These are phyloP conservation scores for Girardinichthys multiradiatus DNA, from an alignment of 2,113 vertebrate species.

Conservation along the genomic window DNA sequence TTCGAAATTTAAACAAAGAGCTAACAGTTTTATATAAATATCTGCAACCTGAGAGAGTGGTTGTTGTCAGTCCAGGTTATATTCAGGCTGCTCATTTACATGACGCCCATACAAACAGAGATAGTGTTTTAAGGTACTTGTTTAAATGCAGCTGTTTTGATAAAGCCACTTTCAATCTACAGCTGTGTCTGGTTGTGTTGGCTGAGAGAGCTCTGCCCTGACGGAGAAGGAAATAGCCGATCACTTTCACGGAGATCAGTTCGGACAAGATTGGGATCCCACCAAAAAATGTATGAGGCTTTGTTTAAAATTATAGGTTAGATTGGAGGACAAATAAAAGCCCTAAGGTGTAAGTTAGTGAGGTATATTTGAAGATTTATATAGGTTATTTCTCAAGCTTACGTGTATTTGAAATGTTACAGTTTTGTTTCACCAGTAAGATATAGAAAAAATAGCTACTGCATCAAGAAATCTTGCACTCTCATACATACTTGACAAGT, in stretches of 20 bases:
- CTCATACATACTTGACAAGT: background rate
- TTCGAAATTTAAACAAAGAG: background rate
- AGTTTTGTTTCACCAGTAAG: too few relatives aligned
- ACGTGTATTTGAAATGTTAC: background rate
- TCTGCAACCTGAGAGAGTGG: background rate
- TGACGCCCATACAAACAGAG: background rate
- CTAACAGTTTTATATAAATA: background rate
- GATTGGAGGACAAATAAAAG: background rate
- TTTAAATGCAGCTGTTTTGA: too few relatives aligned
- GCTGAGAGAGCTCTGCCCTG: too few relatives aligned
- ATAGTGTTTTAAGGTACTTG: too few relatives aligned
- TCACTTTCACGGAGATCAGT: background rate
- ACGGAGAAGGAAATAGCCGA: background rate
- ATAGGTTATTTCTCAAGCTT: background rate
- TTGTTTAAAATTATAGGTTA: background rate
- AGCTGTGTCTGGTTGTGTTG: background rate
- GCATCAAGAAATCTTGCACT: too few relatives aligned
- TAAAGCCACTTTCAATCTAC: too few relatives aligned
- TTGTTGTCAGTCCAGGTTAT: background rate
- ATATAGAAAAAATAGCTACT: too few relatives aligned
- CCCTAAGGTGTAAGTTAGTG: background rate
- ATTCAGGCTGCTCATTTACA: background rate
- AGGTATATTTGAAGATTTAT: background rate
- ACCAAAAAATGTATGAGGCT: constrained; percentile 22
- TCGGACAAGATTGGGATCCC: too few relatives aligned